These are phyloP conservation scores for Vombatus ursinus DNA, from an alignment of 2,113 vertebrate species.

Conservation along the genomic window DNA sequence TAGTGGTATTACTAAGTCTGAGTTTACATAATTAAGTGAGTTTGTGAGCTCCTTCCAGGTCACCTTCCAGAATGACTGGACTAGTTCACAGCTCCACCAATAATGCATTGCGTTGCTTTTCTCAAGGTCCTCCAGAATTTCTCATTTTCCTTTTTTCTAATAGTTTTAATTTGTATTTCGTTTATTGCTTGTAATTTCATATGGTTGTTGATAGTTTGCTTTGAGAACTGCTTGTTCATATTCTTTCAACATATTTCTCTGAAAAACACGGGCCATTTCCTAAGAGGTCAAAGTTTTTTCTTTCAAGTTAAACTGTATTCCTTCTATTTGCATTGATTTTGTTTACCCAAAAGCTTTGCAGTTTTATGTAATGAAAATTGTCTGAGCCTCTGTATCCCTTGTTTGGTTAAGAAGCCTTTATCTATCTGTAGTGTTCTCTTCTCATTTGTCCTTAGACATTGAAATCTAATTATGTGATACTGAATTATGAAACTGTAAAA, in stretches of 20 bases:
- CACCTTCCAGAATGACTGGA: too few species aligned
- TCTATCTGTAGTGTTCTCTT: not conserved
- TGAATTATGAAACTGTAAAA: not conserved
- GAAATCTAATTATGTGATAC: not conserved
- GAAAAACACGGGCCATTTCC: too few species aligned
- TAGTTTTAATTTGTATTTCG: not conserved
- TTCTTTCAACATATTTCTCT: too few species aligned
- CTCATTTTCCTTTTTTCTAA: not conserved
- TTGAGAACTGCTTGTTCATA: not conserved
- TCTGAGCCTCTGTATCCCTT: not conserved
- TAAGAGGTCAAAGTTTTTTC: not conserved
- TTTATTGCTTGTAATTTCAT: not conserved
- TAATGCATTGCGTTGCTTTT: not conserved
- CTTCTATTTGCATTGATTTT: not conserved
- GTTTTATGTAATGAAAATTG: not conserved
- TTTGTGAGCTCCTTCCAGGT: not conserved
- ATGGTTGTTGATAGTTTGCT: not conserved
- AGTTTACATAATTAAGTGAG: not conserved
- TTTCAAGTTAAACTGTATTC: not conserved
- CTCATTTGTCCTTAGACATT: not conserved
- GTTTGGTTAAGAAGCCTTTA: not conserved
- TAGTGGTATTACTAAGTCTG: not conserved
- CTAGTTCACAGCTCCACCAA: not conserved
- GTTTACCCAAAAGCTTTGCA: not conserved
- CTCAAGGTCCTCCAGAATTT: not conserved